Evolutionary conservation across 2,888 invertebrate species (phyloP).

Genomic region (Dolomedes plantarius): DNA sequence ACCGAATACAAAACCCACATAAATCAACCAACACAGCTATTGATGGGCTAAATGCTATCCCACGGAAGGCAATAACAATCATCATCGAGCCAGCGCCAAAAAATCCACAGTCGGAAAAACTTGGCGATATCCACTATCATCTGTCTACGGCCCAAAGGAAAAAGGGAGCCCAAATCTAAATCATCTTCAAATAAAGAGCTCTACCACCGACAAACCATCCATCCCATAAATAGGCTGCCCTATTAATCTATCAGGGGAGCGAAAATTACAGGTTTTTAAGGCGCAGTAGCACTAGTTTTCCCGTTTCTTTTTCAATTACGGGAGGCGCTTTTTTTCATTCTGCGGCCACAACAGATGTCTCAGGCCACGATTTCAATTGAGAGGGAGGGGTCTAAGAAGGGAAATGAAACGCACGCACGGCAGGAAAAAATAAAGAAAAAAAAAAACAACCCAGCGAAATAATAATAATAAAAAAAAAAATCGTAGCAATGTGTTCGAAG

Average conservation of each 20-base stretch:
- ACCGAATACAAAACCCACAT: not conserved
- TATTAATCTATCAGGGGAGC: conserved; percentile 62
- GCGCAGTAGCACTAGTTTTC: conserved; percentile 25
- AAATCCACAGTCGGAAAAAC: not conserved
- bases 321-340: not conserved
- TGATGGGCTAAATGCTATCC: not conserved
- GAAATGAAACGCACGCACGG: conserved; percentile 1
- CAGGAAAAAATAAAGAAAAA: not conserved
- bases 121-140: conserved; percentile 1
- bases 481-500: not conserved
- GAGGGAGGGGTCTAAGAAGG: not conserved
- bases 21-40: not conserved
- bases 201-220: not conserved
- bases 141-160: not conserved
- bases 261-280: conserved; percentile 68
- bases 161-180: conserved; percentile 10
- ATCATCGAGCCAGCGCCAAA: not conserved
- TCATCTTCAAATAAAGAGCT: conserved; percentile 31
- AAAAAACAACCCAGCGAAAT: not conserved
- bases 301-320: conserved; percentile 47
- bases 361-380: conserved; percentile 14
- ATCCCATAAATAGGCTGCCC: conserved; percentile 40
- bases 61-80: not conserved
- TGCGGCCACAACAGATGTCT: conserved; percentile 2
- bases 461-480: not conserved